Evolutionary conservation across 1,140 invertebrate genomes (phyloP).

Genomic region (Papilio dardanus): DNA sequence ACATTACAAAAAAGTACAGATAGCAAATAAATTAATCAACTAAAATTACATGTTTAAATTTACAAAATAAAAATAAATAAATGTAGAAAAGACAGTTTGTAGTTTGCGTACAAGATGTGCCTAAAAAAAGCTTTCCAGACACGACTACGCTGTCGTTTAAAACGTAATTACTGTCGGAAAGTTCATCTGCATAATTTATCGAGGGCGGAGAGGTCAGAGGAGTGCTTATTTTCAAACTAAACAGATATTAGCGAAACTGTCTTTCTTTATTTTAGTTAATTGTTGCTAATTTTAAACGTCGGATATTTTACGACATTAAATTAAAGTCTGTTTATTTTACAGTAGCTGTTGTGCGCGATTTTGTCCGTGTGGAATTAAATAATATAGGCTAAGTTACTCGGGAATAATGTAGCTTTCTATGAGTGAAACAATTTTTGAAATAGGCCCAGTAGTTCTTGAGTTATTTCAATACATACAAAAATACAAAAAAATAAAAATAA

Average conservation of each 20-base stretch:
- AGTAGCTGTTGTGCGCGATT: too few species aligned
- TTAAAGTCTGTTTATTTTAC: not conserved
- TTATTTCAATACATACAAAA: too few species aligned
- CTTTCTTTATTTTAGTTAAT: not conserved
- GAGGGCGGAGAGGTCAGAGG: not conserved
- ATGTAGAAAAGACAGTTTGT: not conserved
- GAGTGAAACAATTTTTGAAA: too few species aligned
- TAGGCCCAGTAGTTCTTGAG: too few species aligned
- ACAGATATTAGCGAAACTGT: not conserved
- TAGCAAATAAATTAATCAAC: not conserved
- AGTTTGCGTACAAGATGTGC: not conserved
- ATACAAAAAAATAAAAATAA: too few species aligned
- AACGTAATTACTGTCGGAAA: slow-evolving; percentile 11
- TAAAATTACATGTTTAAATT: not conserved
- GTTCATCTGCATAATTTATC: slow-evolving; percentile 20
- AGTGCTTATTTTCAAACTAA: slow-evolving; percentile 11
- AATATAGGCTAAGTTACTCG: too few species aligned
- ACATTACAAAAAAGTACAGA: too few species aligned
- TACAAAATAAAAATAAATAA: not conserved
- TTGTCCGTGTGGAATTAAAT: too few species aligned
- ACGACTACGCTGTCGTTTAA: not conserved
- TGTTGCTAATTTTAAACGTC: not conserved
- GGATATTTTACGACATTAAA: not conserved
- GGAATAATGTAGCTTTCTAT: too few species aligned
- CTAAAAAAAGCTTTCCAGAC: slow-evolving; percentile 1